Evolutionary conservation across 2,113 vertebrate species (phyloP).

Genomic region (Clinocottus analis): DNA sequence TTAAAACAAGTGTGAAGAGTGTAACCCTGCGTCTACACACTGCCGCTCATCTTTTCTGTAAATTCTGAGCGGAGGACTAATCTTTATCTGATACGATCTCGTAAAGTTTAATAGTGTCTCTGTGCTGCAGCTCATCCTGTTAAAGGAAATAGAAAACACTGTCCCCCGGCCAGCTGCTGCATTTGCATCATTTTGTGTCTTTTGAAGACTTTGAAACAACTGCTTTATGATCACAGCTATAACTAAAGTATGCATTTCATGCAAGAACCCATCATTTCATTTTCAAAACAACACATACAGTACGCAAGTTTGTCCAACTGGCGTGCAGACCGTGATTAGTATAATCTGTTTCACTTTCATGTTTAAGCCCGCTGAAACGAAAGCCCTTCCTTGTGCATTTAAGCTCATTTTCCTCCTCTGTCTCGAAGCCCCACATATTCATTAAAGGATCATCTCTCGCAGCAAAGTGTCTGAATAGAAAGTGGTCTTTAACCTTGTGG

Average conservation of each 20-base stretch:
- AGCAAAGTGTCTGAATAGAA: not conserved
- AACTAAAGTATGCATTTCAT: not conserved
- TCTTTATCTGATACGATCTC: slow-evolving; percentile 12
- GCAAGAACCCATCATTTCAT: slow-evolving; percentile 1
- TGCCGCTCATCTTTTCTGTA: not conserved
- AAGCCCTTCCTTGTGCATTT: slow-evolving; percentile 24
- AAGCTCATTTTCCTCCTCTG: slow-evolving; percentile 40
- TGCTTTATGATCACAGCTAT: not conserved
- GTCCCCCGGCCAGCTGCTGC: slow-evolving; percentile 3
- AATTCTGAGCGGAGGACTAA: slow-evolving; percentile 7
- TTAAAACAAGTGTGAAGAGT: slow-evolving; percentile 26
- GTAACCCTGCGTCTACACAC: not conserved
- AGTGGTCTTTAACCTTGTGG: not conserved
- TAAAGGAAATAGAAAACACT: slow-evolving; percentile 18
- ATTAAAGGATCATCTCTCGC: slow-evolving; percentile 28
- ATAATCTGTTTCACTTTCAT: slow-evolving; percentile 38
- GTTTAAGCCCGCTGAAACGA: slow-evolving; percentile 36
- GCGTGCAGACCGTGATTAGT: slow-evolving; percentile 16
- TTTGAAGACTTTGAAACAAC: not conserved
- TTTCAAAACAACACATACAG: not conserved
- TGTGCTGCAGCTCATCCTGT: slow-evolving; percentile 27
- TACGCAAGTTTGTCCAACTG: not conserved
- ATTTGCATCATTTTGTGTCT: slow-evolving; percentile 3
- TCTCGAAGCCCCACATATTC: slow-evolving; percentile 18
- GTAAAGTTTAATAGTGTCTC: slow-evolving; percentile 30